Conservation (phyloP, 2,888 invertebrate genomes). For the Sarcophaga rosellei region DNA sequence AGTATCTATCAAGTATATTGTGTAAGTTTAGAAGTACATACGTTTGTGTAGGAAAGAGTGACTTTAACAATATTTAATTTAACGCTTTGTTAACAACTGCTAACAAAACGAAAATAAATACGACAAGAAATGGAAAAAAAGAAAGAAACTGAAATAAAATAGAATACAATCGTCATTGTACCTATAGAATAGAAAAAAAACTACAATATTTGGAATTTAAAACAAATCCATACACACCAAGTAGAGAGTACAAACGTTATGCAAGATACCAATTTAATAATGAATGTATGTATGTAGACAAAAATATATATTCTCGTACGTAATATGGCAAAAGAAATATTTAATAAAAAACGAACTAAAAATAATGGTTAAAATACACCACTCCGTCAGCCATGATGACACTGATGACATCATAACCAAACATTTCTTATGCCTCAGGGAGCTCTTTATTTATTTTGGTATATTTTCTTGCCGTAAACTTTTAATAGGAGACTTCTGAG, state of each 20-base stretch:
- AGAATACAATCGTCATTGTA: slow-evolving; percentile 11
- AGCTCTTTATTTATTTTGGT: not conserved
- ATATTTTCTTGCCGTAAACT: no score
- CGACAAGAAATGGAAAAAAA: not conserved
- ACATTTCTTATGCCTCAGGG: not conserved
- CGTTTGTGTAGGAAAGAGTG: not conserved
- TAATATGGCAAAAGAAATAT: not conserved
- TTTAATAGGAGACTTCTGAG: no score
- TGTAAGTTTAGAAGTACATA: no score
- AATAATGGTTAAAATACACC: not conserved
- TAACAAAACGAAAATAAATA: slow-evolving; percentile 43
- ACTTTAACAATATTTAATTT: slow-evolving; percentile 54
- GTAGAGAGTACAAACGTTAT: not conserved
- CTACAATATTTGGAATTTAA: not conserved
- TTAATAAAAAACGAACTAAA: not conserved
- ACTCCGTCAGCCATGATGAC: no score
- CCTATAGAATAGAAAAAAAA: not conserved
- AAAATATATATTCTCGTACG: no score
- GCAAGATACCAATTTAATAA: slow-evolving; percentile 1
- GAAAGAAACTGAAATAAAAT: no score
- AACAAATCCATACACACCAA: no score
- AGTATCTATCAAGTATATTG: no score
- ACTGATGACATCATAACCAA: slow-evolving; percentile 37
- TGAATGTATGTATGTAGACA: no score
- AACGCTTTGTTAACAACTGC: slow-evolving; percentile 58